Percentiles rank a stretch among this genome's conserved stretches.
These are phyloP conservation scores for Parnassius mnemosyne DNA, from an alignment of 2,888 invertebrate species.

Conservation along the genomic window DNA sequence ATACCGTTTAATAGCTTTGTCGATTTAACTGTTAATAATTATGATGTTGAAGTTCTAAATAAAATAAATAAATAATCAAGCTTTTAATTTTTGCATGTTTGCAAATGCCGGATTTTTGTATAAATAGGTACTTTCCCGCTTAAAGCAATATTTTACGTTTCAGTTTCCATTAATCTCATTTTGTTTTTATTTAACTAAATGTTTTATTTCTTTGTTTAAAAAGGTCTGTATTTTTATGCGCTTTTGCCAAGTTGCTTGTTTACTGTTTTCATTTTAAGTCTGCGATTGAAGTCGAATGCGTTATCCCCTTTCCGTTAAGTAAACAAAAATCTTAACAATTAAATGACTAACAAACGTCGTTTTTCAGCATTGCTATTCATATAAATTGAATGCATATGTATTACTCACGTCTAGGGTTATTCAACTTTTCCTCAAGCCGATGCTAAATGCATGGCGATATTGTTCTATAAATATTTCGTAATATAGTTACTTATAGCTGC, in stretches of 20 bases:
- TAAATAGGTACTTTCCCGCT: background rate
- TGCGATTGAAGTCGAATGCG: background rate
- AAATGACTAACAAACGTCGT: slow-evolving; percentile 5
- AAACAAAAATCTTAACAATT: background rate
- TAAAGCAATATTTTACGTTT: background rate
- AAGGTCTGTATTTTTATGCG: slow-evolving; percentile 8
- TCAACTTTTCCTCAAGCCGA: slow-evolving; percentile 50
- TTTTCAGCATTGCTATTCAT: slow-evolving; percentile 18
- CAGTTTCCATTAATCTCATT: background rate
- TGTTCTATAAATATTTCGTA: slow-evolving; percentile 32
- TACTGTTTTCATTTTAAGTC: slow-evolving; percentile 1
- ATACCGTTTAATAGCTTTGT: too few relatives aligned
- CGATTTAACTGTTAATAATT: too few relatives aligned
- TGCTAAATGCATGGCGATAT: slow-evolving; percentile 33
- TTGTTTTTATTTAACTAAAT: background rate
- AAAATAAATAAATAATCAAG: too few relatives aligned
- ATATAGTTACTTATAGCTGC: background rate
- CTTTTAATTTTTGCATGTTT: too few relatives aligned
- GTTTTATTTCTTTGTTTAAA: slow-evolving; percentile 16
- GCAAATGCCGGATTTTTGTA: too few relatives aligned
- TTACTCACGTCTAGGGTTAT: slow-evolving; percentile 49
- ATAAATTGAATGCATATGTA: slow-evolving; percentile 10
- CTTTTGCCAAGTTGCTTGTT: slow-evolving; percentile 15
- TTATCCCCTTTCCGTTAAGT: background rate
- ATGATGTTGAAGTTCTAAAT: too few relatives aligned